Evolutionary conservation across 2,888 invertebrate species (phyloP).

Genomic region (Byasa hedistus): DNA sequence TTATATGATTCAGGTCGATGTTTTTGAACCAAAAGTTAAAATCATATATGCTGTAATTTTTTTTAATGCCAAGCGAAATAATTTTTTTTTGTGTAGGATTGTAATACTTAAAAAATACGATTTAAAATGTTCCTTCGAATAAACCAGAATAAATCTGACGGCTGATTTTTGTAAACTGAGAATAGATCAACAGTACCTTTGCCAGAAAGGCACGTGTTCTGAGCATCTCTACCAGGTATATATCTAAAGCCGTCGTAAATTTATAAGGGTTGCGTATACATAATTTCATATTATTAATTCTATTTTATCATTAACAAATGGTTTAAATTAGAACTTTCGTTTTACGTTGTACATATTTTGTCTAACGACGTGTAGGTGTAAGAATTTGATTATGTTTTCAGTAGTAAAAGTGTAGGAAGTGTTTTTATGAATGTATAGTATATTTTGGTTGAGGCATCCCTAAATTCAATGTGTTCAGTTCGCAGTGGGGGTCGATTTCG

Average conservation of each 20-base stretch:
- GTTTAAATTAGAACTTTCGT: background rate
- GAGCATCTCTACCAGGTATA: constrained; percentile 62
- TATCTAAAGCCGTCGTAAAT: constrained; percentile 36
- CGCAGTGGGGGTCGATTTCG: constrained; percentile 63
- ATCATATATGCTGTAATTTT: too few relatives aligned
- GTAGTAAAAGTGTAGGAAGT: background rate
- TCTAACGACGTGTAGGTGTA: background rate
- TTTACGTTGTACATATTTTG: background rate
- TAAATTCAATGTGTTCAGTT: constrained; percentile 38
- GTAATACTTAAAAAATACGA: background rate
- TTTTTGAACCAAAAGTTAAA: too few relatives aligned
- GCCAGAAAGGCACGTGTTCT: constrained; percentile 40
- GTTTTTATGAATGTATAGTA: constrained; percentile 8
- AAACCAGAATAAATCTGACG: constrained; percentile 3
- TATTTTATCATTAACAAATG: background rate
- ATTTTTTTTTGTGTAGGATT: background rate
- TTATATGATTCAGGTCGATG: too few relatives aligned
- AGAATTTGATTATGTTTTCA: background rate
- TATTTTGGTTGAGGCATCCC: constrained; percentile 32
- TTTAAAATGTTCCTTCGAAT: constrained; percentile 5
- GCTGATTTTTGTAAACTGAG: constrained; percentile 36
- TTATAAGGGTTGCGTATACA: constrained; percentile 33
- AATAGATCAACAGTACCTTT: constrained; percentile 40
- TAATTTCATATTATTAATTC: background rate
- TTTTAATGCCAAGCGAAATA: background rate